A percentile compares a stretch with the other conserved stretches of the same genome.
Evolutionary conservation across 2,113 vertebrate species (phyloP).

Genomic region (Phyllostomus discolor): DNA sequence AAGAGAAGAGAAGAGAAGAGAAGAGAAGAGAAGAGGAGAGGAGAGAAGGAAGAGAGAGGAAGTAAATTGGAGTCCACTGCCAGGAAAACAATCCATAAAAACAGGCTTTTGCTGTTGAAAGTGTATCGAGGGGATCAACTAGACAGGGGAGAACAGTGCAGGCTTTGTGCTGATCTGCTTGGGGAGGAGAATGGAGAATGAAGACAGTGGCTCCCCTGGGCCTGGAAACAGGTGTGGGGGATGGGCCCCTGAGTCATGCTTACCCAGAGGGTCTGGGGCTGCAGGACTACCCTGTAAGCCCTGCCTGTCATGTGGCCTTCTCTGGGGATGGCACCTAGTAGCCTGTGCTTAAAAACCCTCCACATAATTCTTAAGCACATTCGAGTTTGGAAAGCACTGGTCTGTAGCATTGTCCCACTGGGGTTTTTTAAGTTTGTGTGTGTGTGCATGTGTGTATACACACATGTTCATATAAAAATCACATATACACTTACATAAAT

Average conservation of each 20-base stretch:
- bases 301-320: background rate
- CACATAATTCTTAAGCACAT: background rate
- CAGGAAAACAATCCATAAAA: background rate
- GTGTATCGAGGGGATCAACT: background rate
- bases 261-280: background rate
- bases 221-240: background rate
- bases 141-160: background rate
- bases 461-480: background rate
- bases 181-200: background rate
- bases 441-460: background rate
- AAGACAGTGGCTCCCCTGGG: background rate
- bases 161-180: background rate
- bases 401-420: background rate
- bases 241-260: background rate
- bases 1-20: background rate
- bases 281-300: background rate
- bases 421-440: background rate
- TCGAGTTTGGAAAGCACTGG: background rate
- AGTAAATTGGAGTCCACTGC: background rate
- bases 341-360: background rate
- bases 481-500: background rate
- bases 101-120: background rate
- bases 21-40: too few species aligned
- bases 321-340: background rate
- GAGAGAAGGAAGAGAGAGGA: background rate